Conservation (phyloP, 2,113 vertebrate genomes). For the Sula dactylatra region DNA sequence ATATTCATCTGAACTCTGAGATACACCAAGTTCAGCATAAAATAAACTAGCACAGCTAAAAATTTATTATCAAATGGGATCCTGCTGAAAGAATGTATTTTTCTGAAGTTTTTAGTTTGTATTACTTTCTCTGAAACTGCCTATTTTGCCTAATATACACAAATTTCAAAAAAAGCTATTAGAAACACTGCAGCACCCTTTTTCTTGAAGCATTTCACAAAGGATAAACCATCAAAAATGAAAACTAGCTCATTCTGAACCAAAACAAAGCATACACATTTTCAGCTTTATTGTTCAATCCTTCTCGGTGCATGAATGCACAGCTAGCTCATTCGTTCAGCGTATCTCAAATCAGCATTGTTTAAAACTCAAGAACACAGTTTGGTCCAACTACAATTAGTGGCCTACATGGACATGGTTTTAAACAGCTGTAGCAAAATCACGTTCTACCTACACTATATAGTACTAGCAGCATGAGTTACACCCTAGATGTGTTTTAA, state of each 20-base stretch:
- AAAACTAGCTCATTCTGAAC: neutral
- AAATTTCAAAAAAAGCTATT: neutral
- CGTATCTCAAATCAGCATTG: neutral
- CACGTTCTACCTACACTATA: neutral
- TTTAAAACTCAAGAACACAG: neutral
- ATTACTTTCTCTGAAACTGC: neutral
- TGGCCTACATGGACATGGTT: fast-evolving
- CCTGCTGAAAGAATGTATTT: neutral
- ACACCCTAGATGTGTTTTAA: neutral
- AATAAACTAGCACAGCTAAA: neutral
- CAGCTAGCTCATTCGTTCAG: neutral
- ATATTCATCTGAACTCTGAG: neutral
- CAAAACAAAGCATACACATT: neutral
- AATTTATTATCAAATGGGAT: neutral
- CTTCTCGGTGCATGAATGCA: neutral
- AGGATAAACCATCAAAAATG: neutral
- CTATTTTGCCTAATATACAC: neutral
- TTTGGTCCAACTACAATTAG: neutral
- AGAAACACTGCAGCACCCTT: neutral
- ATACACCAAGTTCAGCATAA: neutral
- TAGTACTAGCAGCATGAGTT: neutral
- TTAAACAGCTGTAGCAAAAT: neutral
- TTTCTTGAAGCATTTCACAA: neutral
- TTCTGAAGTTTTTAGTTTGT: neutral
- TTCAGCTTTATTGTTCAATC: neutral